A percentile compares a stretch with the other conserved stretches of the same genome.
Conservation (phyloP, 2,113 vertebrate species). For the Diadophis punctatus region DNA sequence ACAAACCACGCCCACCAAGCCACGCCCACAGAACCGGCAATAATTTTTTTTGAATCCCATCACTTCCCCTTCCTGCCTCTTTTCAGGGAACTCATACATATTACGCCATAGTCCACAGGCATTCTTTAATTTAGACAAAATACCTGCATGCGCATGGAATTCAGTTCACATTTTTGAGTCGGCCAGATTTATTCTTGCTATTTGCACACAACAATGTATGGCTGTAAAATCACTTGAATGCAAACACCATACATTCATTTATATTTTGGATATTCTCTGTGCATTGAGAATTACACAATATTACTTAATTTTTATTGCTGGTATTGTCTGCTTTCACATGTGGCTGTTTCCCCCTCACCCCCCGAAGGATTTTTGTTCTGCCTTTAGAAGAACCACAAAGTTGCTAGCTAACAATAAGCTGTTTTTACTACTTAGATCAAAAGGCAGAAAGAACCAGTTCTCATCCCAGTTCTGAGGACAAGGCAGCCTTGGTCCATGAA, state of each 20-base stretch:
- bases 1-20: no score
- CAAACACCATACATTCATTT: background rate
- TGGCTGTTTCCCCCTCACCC: background rate
- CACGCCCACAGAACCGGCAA: no score
- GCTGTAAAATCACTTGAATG: background rate
- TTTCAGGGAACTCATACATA: background rate
- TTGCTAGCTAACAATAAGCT: slow-evolving; percentile 25
- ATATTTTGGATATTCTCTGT: background rate
- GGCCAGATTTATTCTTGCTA: background rate
- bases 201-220: background rate
- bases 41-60: no score
- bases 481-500: slow-evolving; percentile 79
- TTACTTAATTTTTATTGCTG: background rate
- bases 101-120: background rate
- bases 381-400: slow-evolving; percentile 6
- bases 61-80: background rate
- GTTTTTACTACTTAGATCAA: slow-evolving; percentile 67
- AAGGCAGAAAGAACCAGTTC: slow-evolving; percentile 75
- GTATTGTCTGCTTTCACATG: background rate
- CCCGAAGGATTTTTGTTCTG: background rate
- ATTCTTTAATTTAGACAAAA: background rate
- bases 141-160: background rate
- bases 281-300: background rate
- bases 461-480: slow-evolving; percentile 77
- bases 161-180: background rate